Conservation (phyloP, 2,797 vertebrate species). For the Hydrolagus colliei region DNA sequence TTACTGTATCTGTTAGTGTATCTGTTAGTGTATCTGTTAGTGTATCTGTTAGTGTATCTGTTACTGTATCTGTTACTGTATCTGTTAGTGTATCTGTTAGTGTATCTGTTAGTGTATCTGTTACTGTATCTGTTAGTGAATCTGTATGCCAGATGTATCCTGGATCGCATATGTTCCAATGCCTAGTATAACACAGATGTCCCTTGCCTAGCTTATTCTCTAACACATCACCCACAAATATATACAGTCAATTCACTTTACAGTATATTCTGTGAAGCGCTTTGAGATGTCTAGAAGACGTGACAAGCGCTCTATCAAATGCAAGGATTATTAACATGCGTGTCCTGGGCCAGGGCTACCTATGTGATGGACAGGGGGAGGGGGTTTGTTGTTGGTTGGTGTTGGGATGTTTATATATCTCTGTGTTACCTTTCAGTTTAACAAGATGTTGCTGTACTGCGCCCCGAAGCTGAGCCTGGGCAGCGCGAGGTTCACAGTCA, state of each 20-base stretch:
- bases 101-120: background rate
- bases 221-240: too few species aligned
- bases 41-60: background rate
- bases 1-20: background rate
- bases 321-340: too few species aligned
- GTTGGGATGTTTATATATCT: too few species aligned
- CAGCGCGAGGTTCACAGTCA: slow-evolving; percentile 71
- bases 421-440: slow-evolving; percentile 61
- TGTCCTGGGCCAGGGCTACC: too few species aligned
- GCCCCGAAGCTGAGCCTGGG: slow-evolving; percentile 74
- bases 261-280: too few species aligned
- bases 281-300: too few species aligned
- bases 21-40: background rate
- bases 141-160: too few species aligned
- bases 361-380: accelerated
- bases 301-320: too few species aligned
- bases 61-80: background rate
- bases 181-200: too few species aligned
- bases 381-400: background rate
- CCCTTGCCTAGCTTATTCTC: too few species aligned
- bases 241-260: too few species aligned
- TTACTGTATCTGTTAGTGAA: background rate
- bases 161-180: too few species aligned
- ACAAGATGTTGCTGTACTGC: slow-evolving; percentile 83
- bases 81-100: background rate